These are phyloP conservation scores for Homalodisca vitripennis DNA, from an alignment of 1,140 invertebrate species.

Conservation along the genomic window DNA sequence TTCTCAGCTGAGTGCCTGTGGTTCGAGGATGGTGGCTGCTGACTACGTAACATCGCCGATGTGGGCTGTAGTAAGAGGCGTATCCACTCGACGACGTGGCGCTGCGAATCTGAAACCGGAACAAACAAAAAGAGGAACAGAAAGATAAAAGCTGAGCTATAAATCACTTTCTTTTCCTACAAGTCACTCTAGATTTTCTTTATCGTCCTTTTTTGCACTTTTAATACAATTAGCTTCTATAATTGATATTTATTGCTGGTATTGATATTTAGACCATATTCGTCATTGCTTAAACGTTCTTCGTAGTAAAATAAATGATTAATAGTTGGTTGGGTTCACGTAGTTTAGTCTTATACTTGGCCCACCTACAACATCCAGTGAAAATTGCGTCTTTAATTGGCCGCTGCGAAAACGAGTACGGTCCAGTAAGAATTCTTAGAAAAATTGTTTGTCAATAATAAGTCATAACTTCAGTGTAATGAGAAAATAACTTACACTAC, in stretches of 20 bases:
- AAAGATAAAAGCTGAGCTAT: neutral
- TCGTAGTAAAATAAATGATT: neutral
- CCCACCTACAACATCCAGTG: no score
- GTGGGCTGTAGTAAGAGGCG: conserved; percentile 46
- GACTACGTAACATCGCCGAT: conserved; percentile 45
- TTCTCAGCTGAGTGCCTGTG: conserved; percentile 20
- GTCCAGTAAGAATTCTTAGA: no score
- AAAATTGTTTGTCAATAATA: no score
- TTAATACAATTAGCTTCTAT: neutral
- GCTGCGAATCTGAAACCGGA: conserved; percentile 38
- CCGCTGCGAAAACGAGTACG: no score
- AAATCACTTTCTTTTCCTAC: neutral
- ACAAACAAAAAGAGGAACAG: conserved; percentile 12
- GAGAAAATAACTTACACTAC: no score
- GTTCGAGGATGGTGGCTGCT: conserved; percentile 36
- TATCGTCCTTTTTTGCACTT: neutral
- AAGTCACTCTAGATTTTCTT: neutral
- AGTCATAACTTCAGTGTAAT: no score
- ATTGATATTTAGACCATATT: neutral
- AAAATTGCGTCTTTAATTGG: no score
- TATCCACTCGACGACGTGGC: conserved; percentile 45
- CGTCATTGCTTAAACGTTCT: neutral
- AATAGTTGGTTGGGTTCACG: neutral
- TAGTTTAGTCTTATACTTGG: no score
- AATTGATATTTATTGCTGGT: neutral